These are phyloP conservation scores for Asteroscopus sphinx DNA, from an alignment of 2,888 invertebrate species.

Conservation along the genomic window DNA sequence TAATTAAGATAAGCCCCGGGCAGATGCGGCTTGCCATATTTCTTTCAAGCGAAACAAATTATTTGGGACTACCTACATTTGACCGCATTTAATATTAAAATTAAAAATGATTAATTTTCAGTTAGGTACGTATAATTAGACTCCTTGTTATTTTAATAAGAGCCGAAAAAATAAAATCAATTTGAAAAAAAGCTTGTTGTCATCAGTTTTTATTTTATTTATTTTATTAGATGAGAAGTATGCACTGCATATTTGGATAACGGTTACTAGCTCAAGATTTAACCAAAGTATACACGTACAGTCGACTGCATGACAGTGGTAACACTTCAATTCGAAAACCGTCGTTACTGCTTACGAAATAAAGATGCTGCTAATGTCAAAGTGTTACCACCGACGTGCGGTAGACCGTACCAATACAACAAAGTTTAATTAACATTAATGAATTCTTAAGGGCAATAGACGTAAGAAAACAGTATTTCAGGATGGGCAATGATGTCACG, in stretches of 20 bases:
- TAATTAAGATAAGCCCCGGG: constrained; percentile 26
- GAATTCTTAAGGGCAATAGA: constrained; percentile 32
- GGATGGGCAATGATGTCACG: constrained; percentile 5
- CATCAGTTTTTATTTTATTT: no score
- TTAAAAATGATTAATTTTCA: constrained; percentile 18
- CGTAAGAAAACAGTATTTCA: constrained; percentile 1
- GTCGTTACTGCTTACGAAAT: no score
- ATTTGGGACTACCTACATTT: constrained; percentile 10
- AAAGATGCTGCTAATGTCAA: no score
- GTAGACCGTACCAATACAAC: neutral
- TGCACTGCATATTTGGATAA: no score
- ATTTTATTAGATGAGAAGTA: no score
- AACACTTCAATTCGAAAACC: no score
- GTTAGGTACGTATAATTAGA: constrained; percentile 17
- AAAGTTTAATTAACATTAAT: constrained; percentile 30
- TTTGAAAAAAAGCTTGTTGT: no score
- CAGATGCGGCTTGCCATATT: constrained; percentile 15
- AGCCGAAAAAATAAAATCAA: neutral
- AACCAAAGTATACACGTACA: no score
- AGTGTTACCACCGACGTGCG: no score
- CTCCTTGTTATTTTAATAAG: neutral
- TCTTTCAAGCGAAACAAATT: constrained; percentile 29
- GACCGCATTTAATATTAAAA: constrained; percentile 20
- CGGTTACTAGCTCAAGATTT: no score
- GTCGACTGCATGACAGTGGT: no score